Evolutionary conservation across 2,113 vertebrate species (phyloP).

Genomic region (Cranoglanis bouderius): DNA sequence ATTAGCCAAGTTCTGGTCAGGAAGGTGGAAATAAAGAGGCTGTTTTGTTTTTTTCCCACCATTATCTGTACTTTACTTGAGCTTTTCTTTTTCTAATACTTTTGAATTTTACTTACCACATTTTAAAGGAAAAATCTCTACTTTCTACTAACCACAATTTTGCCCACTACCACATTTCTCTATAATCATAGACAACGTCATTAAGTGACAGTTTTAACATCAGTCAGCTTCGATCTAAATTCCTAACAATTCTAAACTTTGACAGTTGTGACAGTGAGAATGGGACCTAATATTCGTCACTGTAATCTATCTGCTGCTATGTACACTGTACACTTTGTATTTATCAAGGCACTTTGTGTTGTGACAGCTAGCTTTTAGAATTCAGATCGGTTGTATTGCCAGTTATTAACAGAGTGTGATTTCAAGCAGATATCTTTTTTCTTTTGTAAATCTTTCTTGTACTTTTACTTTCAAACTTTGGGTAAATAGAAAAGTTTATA

Average conservation of each 20-base stretch:
- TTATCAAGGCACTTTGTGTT: not conserved
- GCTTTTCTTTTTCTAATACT: no score
- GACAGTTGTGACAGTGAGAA: not conserved
- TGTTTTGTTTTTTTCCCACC: no score
- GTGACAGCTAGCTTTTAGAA: not conserved
- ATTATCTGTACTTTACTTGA: no score
- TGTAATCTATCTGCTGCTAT: not conserved
- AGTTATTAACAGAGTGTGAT: not conserved
- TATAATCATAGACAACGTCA: not conserved
- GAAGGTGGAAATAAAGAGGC: not conserved
- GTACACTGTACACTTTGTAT: not conserved
- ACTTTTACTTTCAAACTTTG: not conserved
- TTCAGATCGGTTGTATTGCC: not conserved
- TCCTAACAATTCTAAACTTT: not conserved
- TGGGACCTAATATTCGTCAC: not conserved
- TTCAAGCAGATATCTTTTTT: not conserved
- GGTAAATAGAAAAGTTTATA: not conserved
- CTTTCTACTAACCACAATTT: not conserved
- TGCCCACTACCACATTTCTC: not conserved
- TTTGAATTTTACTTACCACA: not conserved
- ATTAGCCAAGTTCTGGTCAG: not conserved
- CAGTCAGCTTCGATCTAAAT: not conserved
- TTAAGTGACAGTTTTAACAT: not conserved
- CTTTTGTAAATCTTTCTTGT: not conserved
- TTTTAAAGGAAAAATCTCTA: not conserved